phyloP scores from a whole-genome alignment of 2,113 vertebrate species.

The Uria aalge region DNA sequence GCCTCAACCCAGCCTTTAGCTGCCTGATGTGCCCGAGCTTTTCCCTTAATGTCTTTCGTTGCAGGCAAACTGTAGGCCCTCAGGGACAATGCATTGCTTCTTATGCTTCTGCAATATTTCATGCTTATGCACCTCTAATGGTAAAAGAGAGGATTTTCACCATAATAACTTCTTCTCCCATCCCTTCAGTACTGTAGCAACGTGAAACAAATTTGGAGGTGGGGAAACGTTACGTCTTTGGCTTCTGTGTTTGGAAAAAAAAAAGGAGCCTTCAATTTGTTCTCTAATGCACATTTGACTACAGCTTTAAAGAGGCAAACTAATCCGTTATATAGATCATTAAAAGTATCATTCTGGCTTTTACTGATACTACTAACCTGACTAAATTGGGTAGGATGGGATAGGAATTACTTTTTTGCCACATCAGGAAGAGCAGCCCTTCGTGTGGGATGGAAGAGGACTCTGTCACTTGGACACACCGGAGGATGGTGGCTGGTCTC shows the following conservation, averaged over 20 bases:
- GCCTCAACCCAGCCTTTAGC: neutral
- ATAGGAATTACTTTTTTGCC: neutral
- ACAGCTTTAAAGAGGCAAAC: neutral
- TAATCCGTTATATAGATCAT: neutral
- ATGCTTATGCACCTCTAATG: neutral
- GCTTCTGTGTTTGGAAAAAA: neutral
- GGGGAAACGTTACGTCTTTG: neutral
- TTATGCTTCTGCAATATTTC: neutral
- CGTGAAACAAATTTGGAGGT: neutral
- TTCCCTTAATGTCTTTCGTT: neutral
- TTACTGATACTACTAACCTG: neutral
- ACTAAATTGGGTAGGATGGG: neutral
- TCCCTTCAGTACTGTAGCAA: neutral
- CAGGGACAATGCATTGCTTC: neutral
- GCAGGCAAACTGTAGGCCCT: neutral
- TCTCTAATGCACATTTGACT: neutral
- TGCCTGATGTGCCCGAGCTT: neutral
- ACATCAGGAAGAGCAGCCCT: neutral
- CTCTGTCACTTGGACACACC: neutral
- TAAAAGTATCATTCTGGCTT: neutral
- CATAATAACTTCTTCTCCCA: neutral
- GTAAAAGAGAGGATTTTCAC: neutral
- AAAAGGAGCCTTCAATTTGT: neutral
- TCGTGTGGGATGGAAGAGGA: accelerated
- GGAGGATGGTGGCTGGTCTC: neutral